phyloP scores from a whole-genome alignment of 2,888 invertebrate species.

The Elegia similella region DNA sequence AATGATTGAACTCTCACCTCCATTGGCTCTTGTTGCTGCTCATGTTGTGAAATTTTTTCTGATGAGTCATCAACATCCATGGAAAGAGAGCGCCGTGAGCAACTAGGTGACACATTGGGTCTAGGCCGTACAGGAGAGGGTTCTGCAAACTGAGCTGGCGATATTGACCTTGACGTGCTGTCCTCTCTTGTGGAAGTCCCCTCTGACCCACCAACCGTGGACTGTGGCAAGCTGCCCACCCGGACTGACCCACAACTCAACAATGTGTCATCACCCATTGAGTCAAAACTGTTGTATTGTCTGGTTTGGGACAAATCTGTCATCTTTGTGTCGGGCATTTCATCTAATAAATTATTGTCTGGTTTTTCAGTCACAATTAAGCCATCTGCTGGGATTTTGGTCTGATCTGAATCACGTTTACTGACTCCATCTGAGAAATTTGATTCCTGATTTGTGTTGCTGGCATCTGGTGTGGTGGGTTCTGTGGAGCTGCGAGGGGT shows the following conservation, averaged over 20 bases:
- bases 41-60: slow-evolving; percentile 70
- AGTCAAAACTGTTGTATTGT: slow-evolving; percentile 76
- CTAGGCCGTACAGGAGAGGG: slow-evolving; percentile 66
- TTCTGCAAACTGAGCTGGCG: slow-evolving; percentile 73
- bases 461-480: slow-evolving; percentile 53
- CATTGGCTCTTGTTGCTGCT: slow-evolving; percentile 69
- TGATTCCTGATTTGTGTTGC: slow-evolving; percentile 63
- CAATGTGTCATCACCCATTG: slow-evolving; percentile 72
- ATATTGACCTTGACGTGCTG: slow-evolving; percentile 70
- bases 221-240: slow-evolving; percentile 62
- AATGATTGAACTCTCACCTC: slow-evolving; percentile 49
- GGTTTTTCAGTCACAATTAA: slow-evolving; percentile 77
- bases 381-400: slow-evolving; percentile 68
- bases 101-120: slow-evolving; percentile 69
- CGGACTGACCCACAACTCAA: slow-evolving; percentile 72
- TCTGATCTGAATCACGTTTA: slow-evolving; percentile 59
- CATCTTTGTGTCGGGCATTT: slow-evolving; percentile 79
- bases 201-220: slow-evolving; percentile 60
- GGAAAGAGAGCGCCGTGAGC: slow-evolving; percentile 69
- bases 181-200: slow-evolving; percentile 63
- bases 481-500: slow-evolving; percentile 53
- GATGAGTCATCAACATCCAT: slow-evolving; percentile 77
- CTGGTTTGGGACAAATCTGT: slow-evolving; percentile 74
- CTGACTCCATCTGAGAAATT: slow-evolving; percentile 60
- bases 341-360: slow-evolving; percentile 71